Evolutionary conservation across 2,888 invertebrate genomes (phyloP).

Genomic region (Hoplodrina ambigua): DNA sequence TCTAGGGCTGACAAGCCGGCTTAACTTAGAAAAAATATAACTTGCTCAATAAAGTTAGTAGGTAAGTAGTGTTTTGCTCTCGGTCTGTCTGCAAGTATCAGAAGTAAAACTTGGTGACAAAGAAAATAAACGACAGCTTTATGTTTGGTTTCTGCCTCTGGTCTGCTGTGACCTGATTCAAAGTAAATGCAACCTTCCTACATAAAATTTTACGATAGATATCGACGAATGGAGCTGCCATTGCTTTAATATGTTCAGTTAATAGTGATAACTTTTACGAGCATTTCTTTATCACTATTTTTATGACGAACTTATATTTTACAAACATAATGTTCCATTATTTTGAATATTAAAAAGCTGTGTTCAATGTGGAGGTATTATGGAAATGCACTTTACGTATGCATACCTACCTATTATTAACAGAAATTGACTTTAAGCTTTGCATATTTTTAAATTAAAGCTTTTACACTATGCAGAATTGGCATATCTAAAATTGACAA

Average conservation of each 20-base stretch:
- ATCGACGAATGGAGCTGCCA: conserved; percentile 21
- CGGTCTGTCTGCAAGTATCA: not conserved
- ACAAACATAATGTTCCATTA: not conserved
- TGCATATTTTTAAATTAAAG: not conserved
- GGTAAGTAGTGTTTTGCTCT: no score
- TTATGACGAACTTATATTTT: conserved; percentile 24
- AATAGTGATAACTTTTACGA: conserved; percentile 31
- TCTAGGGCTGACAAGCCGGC: no score
- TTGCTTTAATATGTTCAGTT: conserved; percentile 31
- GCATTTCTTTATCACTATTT: conserved; percentile 26
- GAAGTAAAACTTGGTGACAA: not conserved
- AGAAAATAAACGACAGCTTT: not conserved
- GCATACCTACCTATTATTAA: not conserved
- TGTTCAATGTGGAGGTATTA: not conserved
- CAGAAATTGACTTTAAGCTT: not conserved
- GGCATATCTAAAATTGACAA: not conserved
- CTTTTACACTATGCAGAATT: not conserved
- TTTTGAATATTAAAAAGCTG: not conserved
- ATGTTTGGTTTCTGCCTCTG: conserved; percentile 3
- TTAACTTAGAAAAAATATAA: no score
- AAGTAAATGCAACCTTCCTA: conserved; percentile 28
- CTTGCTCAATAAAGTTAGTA: no score
- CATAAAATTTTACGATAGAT: conserved; percentile 40
- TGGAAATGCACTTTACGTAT: no score
- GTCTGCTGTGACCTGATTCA: conserved; percentile 38